These are phyloP conservation scores for Tipula vernalis DNA, from an alignment of 2,888 invertebrate species.

Conservation along the genomic window DNA sequence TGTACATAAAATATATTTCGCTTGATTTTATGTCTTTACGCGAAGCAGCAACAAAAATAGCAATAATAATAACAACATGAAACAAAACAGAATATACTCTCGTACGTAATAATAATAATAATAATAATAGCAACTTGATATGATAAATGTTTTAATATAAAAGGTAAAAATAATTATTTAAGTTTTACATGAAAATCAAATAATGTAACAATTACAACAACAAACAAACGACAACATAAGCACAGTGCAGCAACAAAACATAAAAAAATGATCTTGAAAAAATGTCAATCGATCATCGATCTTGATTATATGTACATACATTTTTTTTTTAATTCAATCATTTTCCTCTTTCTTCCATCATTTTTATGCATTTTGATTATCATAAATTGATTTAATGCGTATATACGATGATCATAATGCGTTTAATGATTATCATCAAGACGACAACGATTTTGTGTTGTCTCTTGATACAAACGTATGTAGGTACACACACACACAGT, in stretches of 20 bases:
- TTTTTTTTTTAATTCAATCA: not conserved
- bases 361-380: conserved; percentile 6
- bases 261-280: conserved; percentile 9
- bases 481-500: not conserved
- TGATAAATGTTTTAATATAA: not conserved
- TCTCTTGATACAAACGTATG: too few relatives aligned
- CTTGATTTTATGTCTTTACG: not conserved
- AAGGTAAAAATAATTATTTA: not conserved
- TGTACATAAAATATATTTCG: not conserved
- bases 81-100: not conserved
- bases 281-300: conserved; percentile 10
- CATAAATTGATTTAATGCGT: not conserved
- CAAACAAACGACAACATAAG: not conserved
- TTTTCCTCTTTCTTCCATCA: not conserved
- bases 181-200: not conserved
- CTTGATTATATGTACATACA: not conserved
- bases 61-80: not conserved
- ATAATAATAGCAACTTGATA: not conserved
- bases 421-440: conserved; percentile 4
- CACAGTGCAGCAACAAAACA: not conserved
- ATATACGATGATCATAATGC: not conserved
- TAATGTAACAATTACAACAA: not conserved
- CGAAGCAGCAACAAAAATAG: not conserved
- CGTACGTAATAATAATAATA: not conserved
- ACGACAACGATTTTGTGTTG: not conserved